These are phyloP conservation scores for Drosophila ezoana DNA, from an alignment of 2,888 invertebrate genomes.

Conservation along the genomic window DNA sequence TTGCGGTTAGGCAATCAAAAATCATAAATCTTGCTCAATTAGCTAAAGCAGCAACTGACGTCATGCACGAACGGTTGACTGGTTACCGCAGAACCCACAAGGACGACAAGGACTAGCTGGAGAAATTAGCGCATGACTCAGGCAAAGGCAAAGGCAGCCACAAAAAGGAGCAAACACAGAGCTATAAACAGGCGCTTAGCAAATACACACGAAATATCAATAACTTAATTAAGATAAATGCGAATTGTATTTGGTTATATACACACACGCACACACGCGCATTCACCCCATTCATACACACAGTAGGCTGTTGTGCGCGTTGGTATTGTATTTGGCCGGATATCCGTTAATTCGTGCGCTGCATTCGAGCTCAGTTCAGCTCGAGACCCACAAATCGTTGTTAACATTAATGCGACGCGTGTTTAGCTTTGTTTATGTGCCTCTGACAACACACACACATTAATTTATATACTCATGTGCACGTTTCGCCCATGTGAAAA, in stretches of 20 bases:
- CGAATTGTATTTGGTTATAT: constrained; percentile 65
- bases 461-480: constrained; percentile 55
- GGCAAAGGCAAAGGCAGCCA: constrained; percentile 4
- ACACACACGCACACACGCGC: constrained; percentile 29
- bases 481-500: constrained; percentile 65
- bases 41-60: constrained; percentile 43
- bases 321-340: constrained; percentile 44
- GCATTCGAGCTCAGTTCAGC: constrained; percentile 32
- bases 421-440: constrained; percentile 69
- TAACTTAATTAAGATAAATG: constrained; percentile 83
- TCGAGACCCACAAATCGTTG: constrained; percentile 52
- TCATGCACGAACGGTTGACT: constrained; percentile 34
- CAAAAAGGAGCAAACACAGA: background rate
- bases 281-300: background rate
- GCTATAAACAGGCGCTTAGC: constrained; percentile 33
- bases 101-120: background rate
- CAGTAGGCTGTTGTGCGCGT: background rate
- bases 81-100: constrained; percentile 13
- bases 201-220: constrained; percentile 73
- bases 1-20: constrained; percentile 70
- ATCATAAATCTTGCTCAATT: constrained; percentile 74
- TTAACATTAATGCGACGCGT: constrained; percentile 72
- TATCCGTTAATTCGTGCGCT: constrained; percentile 60
- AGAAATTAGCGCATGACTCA: constrained; percentile 30
- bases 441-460: constrained; percentile 25